Percentiles rank a stretch among this genome's conserved stretches.
Evolutionary conservation across 2,797 vertebrate species (phyloP).

Genomic region (Enteromius anoplus): DNA sequence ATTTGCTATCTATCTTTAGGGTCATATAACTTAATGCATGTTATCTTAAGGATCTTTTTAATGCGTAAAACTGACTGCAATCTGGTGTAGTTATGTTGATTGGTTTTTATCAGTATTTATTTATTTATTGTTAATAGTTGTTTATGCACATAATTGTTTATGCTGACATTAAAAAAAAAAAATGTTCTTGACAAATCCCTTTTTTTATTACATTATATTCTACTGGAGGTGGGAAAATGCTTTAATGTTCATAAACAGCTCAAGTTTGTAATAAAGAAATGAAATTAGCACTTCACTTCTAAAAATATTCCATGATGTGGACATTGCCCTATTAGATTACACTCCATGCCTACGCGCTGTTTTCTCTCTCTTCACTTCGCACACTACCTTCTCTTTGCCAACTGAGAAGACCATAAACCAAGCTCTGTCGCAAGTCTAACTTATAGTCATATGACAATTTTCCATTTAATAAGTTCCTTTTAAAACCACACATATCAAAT

Average conservation of each 20-base stretch:
- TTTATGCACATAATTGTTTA: too few relatives aligned
- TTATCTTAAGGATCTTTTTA: not conserved
- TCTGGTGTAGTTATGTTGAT: not conserved
- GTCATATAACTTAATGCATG: not conserved
- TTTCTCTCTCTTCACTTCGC: conserved; percentile 13
- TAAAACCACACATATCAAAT: conserved; percentile 36
- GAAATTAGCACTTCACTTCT: conserved; percentile 69
- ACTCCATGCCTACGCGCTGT: not conserved
- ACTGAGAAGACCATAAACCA: conserved; percentile 4
- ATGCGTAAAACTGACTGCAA: not conserved
- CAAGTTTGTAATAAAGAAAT: conserved; percentile 63
- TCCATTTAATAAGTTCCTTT: conserved; percentile 18
- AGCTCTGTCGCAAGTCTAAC: conserved; percentile 5
- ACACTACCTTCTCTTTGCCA: conserved; percentile 24
- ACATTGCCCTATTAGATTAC: conserved; percentile 36
- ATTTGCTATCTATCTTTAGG: not conserved
- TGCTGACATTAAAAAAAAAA: not conserved
- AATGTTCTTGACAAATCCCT: not conserved
- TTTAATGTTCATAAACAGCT: conserved; percentile 29
- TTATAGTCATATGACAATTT: conserved; percentile 29
- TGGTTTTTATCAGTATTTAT: not conserved
- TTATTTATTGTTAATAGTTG: not conserved
- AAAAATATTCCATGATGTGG: conserved; percentile 54
- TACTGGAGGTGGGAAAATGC: conserved; percentile 11
- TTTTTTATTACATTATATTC: not conserved